Percentiles rank a stretch among this genome's conserved stretches.
These are phyloP conservation scores for Tylochromis polylepis DNA, from an alignment of 2,113 vertebrate genomes.

Conservation along the genomic window DNA sequence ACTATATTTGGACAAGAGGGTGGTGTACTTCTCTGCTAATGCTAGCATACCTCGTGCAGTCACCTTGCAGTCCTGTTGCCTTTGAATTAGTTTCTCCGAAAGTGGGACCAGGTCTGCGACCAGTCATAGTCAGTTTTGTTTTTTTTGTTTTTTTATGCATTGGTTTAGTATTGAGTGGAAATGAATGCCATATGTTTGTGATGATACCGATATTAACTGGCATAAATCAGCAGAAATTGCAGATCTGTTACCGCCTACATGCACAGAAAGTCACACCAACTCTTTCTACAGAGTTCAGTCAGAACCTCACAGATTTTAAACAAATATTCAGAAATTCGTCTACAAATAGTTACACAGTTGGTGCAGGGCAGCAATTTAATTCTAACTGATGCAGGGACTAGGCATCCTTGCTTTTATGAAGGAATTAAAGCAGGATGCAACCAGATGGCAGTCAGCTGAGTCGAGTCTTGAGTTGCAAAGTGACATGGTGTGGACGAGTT, in stretches of 20 bases:
- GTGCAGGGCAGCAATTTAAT: neutral
- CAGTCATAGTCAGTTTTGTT: neutral
- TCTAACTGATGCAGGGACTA: neutral
- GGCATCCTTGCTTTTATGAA: neutral
- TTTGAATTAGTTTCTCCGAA: neutral
- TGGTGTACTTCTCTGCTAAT: neutral
- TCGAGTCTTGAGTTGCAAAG: neutral
- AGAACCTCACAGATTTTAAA: neutral
- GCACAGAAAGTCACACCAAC: neutral
- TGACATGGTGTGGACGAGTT: accelerated
- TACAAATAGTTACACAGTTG: accelerated
- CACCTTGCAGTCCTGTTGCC: accelerated
- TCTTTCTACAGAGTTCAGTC: neutral
- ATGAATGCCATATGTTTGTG: neutral
- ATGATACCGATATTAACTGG: neutral
- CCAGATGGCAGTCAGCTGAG: neutral
- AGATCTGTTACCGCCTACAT: neutral
- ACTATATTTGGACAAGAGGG: neutral
- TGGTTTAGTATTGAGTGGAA: neutral
- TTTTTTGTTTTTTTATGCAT: neutral
- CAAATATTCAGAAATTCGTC: accelerated
- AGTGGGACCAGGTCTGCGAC: neutral
- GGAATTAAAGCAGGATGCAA: neutral
- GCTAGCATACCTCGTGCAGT: neutral
- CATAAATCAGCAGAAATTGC: too few species aligned